Percentiles rank a stretch among this genome's conserved stretches.
Conservation (phyloP, 2,797 vertebrate species). For the Rhinoraja longicauda region DNA sequence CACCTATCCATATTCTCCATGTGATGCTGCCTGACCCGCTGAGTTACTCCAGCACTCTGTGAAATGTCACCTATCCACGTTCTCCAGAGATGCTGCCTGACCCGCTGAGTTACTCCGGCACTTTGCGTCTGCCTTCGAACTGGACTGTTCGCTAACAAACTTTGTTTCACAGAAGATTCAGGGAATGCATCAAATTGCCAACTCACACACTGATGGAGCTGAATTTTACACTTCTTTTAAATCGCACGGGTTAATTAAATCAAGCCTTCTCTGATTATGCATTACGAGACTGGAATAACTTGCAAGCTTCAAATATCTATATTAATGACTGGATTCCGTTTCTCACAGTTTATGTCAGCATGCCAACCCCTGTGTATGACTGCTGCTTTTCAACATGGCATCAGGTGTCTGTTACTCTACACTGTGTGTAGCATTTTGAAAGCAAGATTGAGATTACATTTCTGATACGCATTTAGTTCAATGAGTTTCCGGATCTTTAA, state of each 20-base stretch:
- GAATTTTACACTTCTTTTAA: background rate
- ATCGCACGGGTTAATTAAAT: conserved; percentile 27
- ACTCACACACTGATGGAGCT: background rate
- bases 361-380: conserved; percentile 10
- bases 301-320: conserved; percentile 21
- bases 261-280: background rate
- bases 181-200: background rate
- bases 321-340: conserved; percentile 11
- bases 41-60: too few species aligned
- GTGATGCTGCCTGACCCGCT: too few species aligned
- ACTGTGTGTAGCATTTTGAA: conserved; percentile 8
- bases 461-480: conserved; percentile 3
- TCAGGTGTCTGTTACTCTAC: conserved; percentile 25
- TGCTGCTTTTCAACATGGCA: background rate
- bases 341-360: conserved; percentile 34
- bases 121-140: too few species aligned
- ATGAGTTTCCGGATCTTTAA: conserved; percentile 16
- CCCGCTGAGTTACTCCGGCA: too few species aligned
- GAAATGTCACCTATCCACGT: too few species aligned
- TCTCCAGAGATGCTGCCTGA: too few species aligned
- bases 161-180: background rate
- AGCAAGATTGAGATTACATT: conserved; percentile 15
- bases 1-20: too few species aligned
- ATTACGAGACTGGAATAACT: conserved; percentile 14
- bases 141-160: too few species aligned